Evolutionary conservation across 2,113 vertebrate species (phyloP).

Genomic region (Phocoena phocoena): DNA sequence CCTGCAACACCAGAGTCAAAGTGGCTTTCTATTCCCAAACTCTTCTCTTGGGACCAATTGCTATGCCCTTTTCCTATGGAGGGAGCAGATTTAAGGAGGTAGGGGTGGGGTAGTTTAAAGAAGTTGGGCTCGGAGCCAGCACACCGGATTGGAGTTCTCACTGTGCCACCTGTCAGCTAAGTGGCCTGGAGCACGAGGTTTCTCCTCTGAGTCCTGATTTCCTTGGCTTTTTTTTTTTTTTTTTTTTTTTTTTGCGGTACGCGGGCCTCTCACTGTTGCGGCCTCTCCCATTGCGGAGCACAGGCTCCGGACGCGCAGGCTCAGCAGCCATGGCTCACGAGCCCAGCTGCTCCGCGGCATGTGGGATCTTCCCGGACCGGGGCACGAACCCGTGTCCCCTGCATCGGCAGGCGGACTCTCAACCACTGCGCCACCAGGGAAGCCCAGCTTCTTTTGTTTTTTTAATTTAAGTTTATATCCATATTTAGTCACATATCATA

Average conservation of each 20-base stretch:
- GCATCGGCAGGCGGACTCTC: no score
- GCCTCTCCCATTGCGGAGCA: no score
- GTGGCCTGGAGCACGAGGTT: no score
- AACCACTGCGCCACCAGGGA: no score
- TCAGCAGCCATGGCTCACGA: no score
- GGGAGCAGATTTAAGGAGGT: background rate
- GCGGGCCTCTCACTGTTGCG: no score
- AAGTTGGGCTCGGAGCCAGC: background rate
- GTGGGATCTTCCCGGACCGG: no score
- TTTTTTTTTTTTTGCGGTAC: no score
- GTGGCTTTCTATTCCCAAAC: background rate
- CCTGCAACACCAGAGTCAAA: background rate
- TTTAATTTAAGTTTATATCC: no score
- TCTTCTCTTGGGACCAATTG: background rate
- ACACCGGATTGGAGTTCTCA: background rate
- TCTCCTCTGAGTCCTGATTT: background rate
- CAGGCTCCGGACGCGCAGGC: rapidly evolving
- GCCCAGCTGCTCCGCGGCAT: rapidly evolving
- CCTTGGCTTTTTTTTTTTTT: background rate
- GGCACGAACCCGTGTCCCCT: no score
- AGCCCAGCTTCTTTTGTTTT: no score
- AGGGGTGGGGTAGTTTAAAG: background rate
- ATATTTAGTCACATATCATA: no score
- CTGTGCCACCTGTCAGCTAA: background rate
- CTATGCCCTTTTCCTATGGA: background rate